Base-by-base conservation (phyloP, 2,797 vertebrate species). In the Acrocephalus scirpaceus region DNA sequence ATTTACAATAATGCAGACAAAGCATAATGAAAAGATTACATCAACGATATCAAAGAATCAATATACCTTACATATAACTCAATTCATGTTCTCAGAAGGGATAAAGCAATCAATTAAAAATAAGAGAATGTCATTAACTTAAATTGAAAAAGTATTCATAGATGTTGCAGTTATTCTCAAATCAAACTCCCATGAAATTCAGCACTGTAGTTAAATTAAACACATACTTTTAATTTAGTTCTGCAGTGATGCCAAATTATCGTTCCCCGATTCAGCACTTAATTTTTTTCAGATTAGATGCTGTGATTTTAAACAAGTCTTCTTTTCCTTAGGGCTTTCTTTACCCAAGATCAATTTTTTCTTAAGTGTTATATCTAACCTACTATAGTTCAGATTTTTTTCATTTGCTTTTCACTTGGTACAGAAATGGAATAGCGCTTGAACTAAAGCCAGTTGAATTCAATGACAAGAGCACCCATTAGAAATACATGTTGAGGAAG, bases 61-160 rank as follows among this genome's bases (percentile, higher is more conserved):
- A 72, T 11, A 74, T 18, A 72, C 9, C 38, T 58, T 62, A 77
- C 40, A 74, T 12, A 71, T 5, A 77, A 67, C 9, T 64, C 34
- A 61, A 47, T 66, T 58, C 42, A 45, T 66, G 66, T 38, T 56
- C 69, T 82, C 72, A 78, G 69, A 88, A 85, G 53, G 19, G 34
- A 87, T 36, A 80, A 86, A 81, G 34, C 23, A 62, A 88, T 42
- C 58, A 87, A 90, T 82, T 74, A 91, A 77, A 96, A 94, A 75
- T 16, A 18, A 81, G 48, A 88, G 19, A 23, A 70, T 2, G 13
- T 47, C 23, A 79, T 91, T 86, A 93, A 57, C 29, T 80, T 62
- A 85, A 70, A 90, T 42, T 56, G 62, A 47, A 91, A 58, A 91
- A 72, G 13, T 48, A 42, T 81, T 88, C 64, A 91, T 36, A 86